phyloP scores from a whole-genome alignment of 2,888 invertebrate species.

The Acleris holmiana region DNA sequence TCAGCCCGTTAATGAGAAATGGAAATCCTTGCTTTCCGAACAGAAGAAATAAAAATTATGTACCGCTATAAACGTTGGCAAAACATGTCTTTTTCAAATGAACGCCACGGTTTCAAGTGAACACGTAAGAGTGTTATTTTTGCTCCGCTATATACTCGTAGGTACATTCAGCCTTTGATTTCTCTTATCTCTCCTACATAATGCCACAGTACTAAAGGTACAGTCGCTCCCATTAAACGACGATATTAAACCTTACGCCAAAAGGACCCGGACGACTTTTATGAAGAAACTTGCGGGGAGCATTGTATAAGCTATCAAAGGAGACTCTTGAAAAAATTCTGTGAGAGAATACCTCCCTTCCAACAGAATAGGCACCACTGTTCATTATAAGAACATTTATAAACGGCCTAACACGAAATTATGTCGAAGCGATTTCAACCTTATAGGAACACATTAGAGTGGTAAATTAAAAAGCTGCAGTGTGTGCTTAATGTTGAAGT shows the following conservation, averaged over 20 bases:
- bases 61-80: too few relatives aligned
- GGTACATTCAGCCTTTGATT: slow-evolving; percentile 18
- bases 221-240: background rate
- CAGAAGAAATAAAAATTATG: too few relatives aligned
- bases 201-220: slow-evolving; percentile 31
- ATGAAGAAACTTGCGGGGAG: slow-evolving; percentile 14
- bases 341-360: slow-evolving; percentile 35
- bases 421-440: background rate
- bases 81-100: too few relatives aligned
- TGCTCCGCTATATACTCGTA: too few relatives aligned
- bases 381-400: slow-evolving; percentile 24
- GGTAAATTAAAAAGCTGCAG: slow-evolving; percentile 1
- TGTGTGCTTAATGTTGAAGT: background rate
- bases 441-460: slow-evolving; percentile 5
- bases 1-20: too few relatives aligned
- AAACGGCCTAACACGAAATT: slow-evolving; percentile 11
- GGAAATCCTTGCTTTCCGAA: too few relatives aligned
- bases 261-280: background rate
- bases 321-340: slow-evolving; percentile 33
- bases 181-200: slow-evolving; percentile 24
- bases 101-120: too few relatives aligned
- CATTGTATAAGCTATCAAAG: slow-evolving; percentile 32
- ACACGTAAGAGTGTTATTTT: too few relatives aligned
- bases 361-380: slow-evolving; percentile 33
- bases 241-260: background rate